A percentile compares a stretch with the other conserved stretches of the same genome.
These are phyloP conservation scores for Drosophila saltans DNA, from an alignment of 1,140 invertebrate genomes.

Conservation along the genomic window DNA sequence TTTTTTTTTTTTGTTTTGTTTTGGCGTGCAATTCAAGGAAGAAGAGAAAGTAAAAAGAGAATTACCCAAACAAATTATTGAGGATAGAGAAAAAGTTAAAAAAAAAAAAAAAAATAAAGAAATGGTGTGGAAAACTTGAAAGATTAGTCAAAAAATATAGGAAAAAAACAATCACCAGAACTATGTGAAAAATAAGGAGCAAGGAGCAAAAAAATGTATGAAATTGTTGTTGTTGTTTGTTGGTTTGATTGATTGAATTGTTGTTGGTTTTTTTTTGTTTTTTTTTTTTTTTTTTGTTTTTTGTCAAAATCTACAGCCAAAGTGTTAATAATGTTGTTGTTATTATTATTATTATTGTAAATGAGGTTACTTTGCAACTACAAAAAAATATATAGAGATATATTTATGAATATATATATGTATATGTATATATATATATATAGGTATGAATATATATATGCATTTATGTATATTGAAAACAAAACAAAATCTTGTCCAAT, in stretches of 20 bases:
- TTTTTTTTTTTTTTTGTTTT: slow-evolving; percentile 47
- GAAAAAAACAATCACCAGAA: slow-evolving; percentile 72
- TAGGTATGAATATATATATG: neutral
- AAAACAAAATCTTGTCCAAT: slow-evolving; percentile 8
- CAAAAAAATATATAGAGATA: slow-evolving; percentile 53
- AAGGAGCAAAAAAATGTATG: slow-evolving; percentile 50
- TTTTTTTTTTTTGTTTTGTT: slow-evolving; percentile 2
- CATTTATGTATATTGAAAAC: slow-evolving; percentile 1
- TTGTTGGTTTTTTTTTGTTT: slow-evolving; percentile 36
- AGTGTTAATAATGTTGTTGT: slow-evolving; percentile 69
- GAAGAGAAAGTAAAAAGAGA: slow-evolving; percentile 42
- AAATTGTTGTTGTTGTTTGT: slow-evolving; percentile 58
- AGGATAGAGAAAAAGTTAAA: slow-evolving; percentile 21
- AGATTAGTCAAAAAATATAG: slow-evolving; percentile 69
- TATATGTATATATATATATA: neutral
- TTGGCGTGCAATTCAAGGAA: slow-evolving; percentile 24
- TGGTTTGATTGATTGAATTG: slow-evolving; percentile 42
- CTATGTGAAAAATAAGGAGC: slow-evolving; percentile 39
- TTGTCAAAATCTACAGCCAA: slow-evolving; percentile 82
- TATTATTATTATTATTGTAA: slow-evolving; percentile 36
- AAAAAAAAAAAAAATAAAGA: neutral
- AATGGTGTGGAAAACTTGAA: slow-evolving; percentile 54
- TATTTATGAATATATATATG: neutral
- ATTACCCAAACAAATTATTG: slow-evolving; percentile 52
- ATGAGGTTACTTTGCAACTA: slow-evolving; percentile 65